phyloP scores from a whole-genome alignment of 2,113 vertebrate genomes.

The Bufo gargarizans region DNA sequence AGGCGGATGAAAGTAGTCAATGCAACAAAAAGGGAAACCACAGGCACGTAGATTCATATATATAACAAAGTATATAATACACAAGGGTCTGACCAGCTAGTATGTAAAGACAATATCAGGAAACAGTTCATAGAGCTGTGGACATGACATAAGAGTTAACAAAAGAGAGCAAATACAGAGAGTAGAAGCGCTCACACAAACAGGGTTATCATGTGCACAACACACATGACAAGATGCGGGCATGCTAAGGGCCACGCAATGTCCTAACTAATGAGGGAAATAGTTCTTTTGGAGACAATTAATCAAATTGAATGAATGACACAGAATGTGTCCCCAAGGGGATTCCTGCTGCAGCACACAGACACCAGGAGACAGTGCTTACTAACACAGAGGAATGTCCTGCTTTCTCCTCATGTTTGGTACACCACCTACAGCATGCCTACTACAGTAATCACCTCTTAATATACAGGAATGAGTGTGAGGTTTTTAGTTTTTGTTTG shows the following conservation, averaged over 20 bases:
- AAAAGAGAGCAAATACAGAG: background rate
- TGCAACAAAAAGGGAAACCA: no score
- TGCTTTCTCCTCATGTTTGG: background rate
- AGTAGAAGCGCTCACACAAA: background rate
- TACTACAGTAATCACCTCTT: no score
- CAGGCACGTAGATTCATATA: no score
- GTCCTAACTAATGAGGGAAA: slow-evolving; percentile 40
- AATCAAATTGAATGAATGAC: slow-evolving; percentile 53
- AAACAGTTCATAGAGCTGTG: background rate
- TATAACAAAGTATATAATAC: background rate
- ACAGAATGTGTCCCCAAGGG: slow-evolving; percentile 47
- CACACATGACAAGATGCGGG: slow-evolving; percentile 15
- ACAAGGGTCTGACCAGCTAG: background rate
- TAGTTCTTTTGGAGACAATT: slow-evolving; percentile 39
- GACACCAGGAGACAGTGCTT: background rate
- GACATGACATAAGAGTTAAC: background rate
- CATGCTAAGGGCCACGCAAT: slow-evolving; percentile 41
- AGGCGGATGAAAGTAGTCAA: no score
- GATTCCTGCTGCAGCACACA: background rate
- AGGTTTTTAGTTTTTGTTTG: no score
- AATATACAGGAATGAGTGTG: no score
- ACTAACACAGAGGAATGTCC: background rate
- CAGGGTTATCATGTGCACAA: background rate
- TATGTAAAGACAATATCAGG: background rate
- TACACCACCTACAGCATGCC: background rate